Evolutionary conservation across 2,888 invertebrate genomes (phyloP).

Genomic region (Oscheius myriophilus): DNA sequence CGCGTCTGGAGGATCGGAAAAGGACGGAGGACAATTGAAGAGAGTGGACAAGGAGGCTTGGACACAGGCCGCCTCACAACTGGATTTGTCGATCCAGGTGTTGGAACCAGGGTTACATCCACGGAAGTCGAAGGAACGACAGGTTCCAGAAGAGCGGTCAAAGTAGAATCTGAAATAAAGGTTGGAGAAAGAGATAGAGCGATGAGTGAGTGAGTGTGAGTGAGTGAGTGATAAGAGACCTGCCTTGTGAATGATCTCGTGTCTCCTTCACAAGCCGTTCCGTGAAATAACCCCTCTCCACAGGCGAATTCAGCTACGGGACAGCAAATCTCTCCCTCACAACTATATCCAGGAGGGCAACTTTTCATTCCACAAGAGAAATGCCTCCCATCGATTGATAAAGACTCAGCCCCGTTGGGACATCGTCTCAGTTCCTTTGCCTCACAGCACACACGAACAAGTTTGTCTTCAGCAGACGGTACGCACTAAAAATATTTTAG

Average conservation of each 20-base stretch:
- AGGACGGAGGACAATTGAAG: constrained; percentile 53
- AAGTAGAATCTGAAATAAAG: constrained; percentile 41
- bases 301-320: constrained; percentile 34
- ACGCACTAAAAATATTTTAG: constrained; percentile 15
- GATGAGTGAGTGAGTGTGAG: not conserved
- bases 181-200: too few relatives aligned
- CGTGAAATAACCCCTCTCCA: constrained; percentile 30
- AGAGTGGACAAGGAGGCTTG: constrained; percentile 14
- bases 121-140: constrained; percentile 43
- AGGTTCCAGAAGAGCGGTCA: constrained; percentile 41
- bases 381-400: constrained; percentile 33
- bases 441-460: constrained; percentile 28
- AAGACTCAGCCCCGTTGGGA: constrained; percentile 31
- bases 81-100: constrained; percentile 42
- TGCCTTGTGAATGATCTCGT: not conserved
- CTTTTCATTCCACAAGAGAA: constrained; percentile 28
- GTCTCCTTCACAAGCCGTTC: constrained; percentile 31
- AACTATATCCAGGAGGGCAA: constrained; percentile 37
- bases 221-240: not conserved
- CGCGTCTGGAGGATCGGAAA: constrained; percentile 49
- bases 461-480: not conserved
- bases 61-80: constrained; percentile 42
- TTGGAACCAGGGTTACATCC: constrained; percentile 45
- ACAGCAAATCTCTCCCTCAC: constrained; percentile 35
- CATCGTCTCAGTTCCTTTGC: constrained; percentile 12